Evolutionary conservation across 1,140 invertebrate species (phyloP).

Genomic region (Spodoptera frugiperda): DNA sequence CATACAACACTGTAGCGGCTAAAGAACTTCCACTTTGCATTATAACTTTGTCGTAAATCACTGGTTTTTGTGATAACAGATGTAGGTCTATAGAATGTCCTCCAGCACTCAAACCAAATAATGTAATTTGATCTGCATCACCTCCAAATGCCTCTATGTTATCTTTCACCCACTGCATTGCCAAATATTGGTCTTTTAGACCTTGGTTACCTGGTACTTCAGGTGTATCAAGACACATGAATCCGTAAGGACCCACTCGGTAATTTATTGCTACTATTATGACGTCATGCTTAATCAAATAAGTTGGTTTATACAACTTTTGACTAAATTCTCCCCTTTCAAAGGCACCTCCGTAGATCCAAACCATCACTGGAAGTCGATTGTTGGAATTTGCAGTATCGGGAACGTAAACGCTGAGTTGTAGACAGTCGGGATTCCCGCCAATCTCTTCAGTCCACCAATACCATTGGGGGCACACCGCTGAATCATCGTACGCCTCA

Average conservation of each 20-base stretch:
- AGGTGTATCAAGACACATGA: slow-evolving; percentile 53
- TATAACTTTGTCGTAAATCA: slow-evolving; percentile 54
- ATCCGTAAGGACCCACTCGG: slow-evolving; percentile 47
- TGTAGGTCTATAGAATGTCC: slow-evolving; percentile 53
- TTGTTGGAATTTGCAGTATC: slow-evolving; percentile 29
- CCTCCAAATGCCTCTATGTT: slow-evolving; percentile 59
- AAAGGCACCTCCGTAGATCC: slow-evolving; percentile 53
- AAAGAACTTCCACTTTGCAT: slow-evolving; percentile 55
- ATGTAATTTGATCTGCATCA: slow-evolving; percentile 52
- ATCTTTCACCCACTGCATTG: slow-evolving; percentile 59
- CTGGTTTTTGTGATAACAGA: slow-evolving; percentile 50
- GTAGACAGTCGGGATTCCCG: slow-evolving; percentile 53
- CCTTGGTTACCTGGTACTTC: slow-evolving; percentile 56
- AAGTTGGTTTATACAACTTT: slow-evolving; percentile 26
- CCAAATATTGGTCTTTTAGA: slow-evolving; percentile 61
- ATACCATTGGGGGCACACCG: slow-evolving; percentile 51
- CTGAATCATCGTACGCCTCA: slow-evolving; percentile 60
- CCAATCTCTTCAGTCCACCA: slow-evolving; percentile 18
- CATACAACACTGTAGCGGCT: slow-evolving; percentile 38
- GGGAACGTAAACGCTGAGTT: slow-evolving; percentile 54
- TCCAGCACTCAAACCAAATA: slow-evolving; percentile 51
- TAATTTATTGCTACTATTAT: slow-evolving; percentile 52
- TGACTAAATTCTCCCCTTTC: slow-evolving; percentile 33
- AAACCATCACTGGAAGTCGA: slow-evolving; percentile 51
- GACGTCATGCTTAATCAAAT: slow-evolving; percentile 45